phyloP scores from a whole-genome alignment of 2,888 invertebrate species.

The Diloba caeruleocephala region DNA sequence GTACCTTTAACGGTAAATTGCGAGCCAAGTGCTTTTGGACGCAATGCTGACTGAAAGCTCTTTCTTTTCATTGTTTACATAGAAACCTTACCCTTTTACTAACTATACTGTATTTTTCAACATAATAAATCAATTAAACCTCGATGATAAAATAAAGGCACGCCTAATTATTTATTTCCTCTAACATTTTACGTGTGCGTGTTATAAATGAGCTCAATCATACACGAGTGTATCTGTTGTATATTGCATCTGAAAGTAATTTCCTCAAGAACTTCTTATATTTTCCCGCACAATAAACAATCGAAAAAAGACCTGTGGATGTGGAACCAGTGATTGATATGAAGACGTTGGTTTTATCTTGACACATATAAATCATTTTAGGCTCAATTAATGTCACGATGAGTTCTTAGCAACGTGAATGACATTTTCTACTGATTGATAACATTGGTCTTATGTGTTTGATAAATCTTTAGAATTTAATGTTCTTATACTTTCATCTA shows the following conservation, averaged over 20 bases:
- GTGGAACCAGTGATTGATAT: constrained; percentile 61
- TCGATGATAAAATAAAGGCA: constrained; percentile 11
- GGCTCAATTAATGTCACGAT: constrained; percentile 65
- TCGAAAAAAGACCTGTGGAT: constrained; percentile 41
- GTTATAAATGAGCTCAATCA: constrained; percentile 23
- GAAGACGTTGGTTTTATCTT: constrained; percentile 59
- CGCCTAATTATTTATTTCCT: constrained; percentile 28
- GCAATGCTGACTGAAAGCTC: constrained; percentile 16
- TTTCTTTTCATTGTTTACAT: constrained; percentile 24
- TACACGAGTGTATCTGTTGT: constrained; percentile 32
- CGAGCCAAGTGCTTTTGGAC: constrained; percentile 25
- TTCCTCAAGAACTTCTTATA: constrained; percentile 28
- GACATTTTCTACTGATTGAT: constrained; percentile 65
- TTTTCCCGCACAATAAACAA: constrained; percentile 52
- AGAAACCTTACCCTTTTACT: constrained; percentile 16
- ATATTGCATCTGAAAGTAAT: constrained; percentile 33
- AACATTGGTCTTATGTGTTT: constrained; percentile 63
- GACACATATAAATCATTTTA: constrained; percentile 67
- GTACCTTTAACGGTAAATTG: constrained; percentile 29
- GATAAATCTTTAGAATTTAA: too few species aligned
- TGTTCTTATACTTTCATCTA: too few species aligned
- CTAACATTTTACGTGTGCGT: constrained; percentile 16
- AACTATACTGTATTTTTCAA: background rate
- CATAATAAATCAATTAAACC: background rate
- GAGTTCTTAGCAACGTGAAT: constrained; percentile 56